Evolutionary conservation across 2,113 vertebrate species (phyloP), one percentile per base, ranked within the genome.

Genomic region (Spilogale gracilis): DNA sequence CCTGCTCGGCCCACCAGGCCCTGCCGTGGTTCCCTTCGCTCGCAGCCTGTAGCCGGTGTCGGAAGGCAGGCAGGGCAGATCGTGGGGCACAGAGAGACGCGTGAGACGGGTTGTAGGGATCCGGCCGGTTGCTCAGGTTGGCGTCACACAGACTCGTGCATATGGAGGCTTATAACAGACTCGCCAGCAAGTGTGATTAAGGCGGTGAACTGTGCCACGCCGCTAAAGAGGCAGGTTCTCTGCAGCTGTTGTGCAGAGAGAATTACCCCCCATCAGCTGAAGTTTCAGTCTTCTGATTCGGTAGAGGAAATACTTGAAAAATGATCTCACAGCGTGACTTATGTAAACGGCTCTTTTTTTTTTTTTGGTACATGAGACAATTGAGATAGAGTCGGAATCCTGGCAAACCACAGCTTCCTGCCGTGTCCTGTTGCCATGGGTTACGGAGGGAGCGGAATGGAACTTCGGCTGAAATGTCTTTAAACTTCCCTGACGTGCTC

Each of bases 401-500:
- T 96, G 97, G 98, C 98, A 97, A 98, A 98, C 98, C 98, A 95
- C 98, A 95, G 98, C 98, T 99, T 98, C 98, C 98, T 98, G 99
- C 98, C 96, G 98, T 98, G 98, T 98, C 97, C 97, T 97, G 99
- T 99, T 99, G 98, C 99, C 97, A 99, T 98, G 98, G 98, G 99
- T 98, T 98, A 99, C 98, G 92, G 94, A 97, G 98, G 97, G 98
- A 99, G 98, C 98, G 84, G 98, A 98, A 97, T 97, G 98, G 98
- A 98, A 98, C 98, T 97, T 98, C 96, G 96, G 98, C 96, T 5
- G 98, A 98, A 98, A 97, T 97, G 98, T 97, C 98, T 98, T 98
- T 98, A 98, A 98, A 98, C 98, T 99, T 99, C 98, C 65, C 97
- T 97, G 98, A 99, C 99, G 95, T 99, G 99, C 99, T 98, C 98